Evolutionary conservation across 2,113 vertebrate genomes (phyloP), one percentile per base, ranked within the genome.

Genomic region (Epinephelus lanceolatus): DNA sequence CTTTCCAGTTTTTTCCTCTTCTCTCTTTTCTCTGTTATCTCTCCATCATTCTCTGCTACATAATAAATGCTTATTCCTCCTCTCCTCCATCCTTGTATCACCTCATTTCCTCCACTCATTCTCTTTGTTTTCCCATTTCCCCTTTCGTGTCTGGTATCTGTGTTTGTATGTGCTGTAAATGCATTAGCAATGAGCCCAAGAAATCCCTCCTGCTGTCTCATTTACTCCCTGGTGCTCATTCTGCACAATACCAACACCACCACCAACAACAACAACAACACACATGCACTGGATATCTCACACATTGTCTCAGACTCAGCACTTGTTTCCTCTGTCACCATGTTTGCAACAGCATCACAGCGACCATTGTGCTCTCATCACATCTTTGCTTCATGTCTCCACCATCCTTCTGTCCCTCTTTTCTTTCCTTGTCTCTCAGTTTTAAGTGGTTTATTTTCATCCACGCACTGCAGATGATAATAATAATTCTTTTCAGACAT

Each of bases 31-130:
- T 88, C 59, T 33, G 15, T 78, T 83, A 84, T 91, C 78, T 13
- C 75, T 67, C 55, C 80, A 88, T 88, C 77, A 85, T 92, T 91
- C 93, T 85, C 90, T 80, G 79, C 27, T 7, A 51, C 56, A 27
- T 81, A 92, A 90, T 73, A 55, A 90, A 72, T 40, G n/a, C 45
- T 53, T 53, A 15, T 62, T 49, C 80, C 83, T 27, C 30, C 56
- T 45, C 60, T 17, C 33, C 30, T 0, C 71, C 84, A 21, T 83
- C 25, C 76, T 49, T 8, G 4, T 30, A 49, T 61, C 63, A 37
- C 59, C 82, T 93, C 90, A 92, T 94, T 92, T 93, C 92, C 90
- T 87, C 71, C 21, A 0, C 78, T 92, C 76, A 78, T 91, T 88
- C 88, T 63, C 85, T 30, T 21, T 55, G 23, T 61, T 75, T 75